Evolutionary conservation across 2,888 invertebrate genomes (phyloP), one percentile per base, ranked within the genome.

Genomic region (Platycheirus rosarum): DNA sequence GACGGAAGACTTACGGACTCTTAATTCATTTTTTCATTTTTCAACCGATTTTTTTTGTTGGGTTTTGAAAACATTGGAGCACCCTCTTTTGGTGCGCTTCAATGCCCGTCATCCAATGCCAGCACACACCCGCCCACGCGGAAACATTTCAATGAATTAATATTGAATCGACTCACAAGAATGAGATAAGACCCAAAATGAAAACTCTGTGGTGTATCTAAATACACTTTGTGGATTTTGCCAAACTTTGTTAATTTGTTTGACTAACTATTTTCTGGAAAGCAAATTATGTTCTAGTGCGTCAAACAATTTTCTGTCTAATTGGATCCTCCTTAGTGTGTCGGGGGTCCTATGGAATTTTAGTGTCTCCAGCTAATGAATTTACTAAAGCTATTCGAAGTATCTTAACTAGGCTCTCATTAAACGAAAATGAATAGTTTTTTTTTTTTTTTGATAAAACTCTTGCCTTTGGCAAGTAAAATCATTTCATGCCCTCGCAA

Each of bases 11-110:
- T 57, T 49, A 55, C 48, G 8, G 49, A 55, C 51, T 57, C 29
- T n/a, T 35, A 20, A 53, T 63, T 75, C 69, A 75, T 71, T 82
- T 76, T 82, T 82, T 66, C 70, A 76, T 76, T 76, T 37, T 40
- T 18, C 35, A 32, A 32, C 29, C 8, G 29, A 32, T 7, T 23
- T 23, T 23, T 23, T 23, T 23, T 23, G 2, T 23, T 23, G 2
- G 3, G 6, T 23, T 32, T 32, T 32, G 8, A 32, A 7, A 32
- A 1, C 8, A 7, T 8, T 16, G 4, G 4, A 53, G 20, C 35
- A 53, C 53, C 53, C 53, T 53, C 20, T 13, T 53, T 35, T 20
- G 7, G 8, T 35, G 35, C 8, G 8, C 53, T 35, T 53, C 35
- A 35, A n/a, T 32, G 16, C 18, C n/a, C 32, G 16, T 53, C 18